Percentiles rank a stretch among this genome's conserved stretches.
phyloP scores from a whole-genome alignment of 1,140 invertebrate species.

The Drosophila kurseongensis region DNA sequence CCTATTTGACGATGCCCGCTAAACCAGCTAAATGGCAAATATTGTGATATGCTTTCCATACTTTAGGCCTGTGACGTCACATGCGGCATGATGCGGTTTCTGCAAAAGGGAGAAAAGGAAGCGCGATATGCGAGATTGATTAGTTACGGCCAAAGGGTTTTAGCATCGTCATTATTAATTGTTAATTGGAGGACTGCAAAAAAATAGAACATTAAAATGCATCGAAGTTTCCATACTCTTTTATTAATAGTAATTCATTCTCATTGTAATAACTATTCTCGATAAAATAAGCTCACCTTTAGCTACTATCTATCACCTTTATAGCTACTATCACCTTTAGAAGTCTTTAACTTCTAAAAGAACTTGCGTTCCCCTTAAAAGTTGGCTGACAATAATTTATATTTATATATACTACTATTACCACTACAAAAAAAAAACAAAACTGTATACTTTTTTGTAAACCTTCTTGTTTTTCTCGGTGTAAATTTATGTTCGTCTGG shows the following conservation, averaged over 20 bases:
- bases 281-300: too few species aligned
- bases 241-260: too few species aligned
- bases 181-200: neutral
- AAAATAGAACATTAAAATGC: neutral
- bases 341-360: too few species aligned
- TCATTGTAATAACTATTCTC: too few species aligned
- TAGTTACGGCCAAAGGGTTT: slow-evolving; percentile 10
- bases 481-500: neutral
- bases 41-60: slow-evolving; percentile 78
- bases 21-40: slow-evolving; percentile 65
- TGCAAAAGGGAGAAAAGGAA: slow-evolving; percentile 4
- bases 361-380: too few species aligned
- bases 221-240: too few species aligned
- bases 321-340: too few species aligned
- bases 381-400: too few species aligned
- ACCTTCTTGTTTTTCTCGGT: neutral
- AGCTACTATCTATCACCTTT: too few species aligned
- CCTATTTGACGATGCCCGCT: slow-evolving; percentile 40
- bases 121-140: slow-evolving; percentile 7
- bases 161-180: slow-evolving; percentile 9
- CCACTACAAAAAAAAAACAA: too few species aligned
- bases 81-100: slow-evolving; percentile 28
- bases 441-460: too few species aligned
- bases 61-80: slow-evolving; percentile 49
- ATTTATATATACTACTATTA: too few species aligned